These are phyloP conservation scores for Drosophila rellima DNA, from an alignment of 2,888 invertebrate genomes.

Conservation along the genomic window DNA sequence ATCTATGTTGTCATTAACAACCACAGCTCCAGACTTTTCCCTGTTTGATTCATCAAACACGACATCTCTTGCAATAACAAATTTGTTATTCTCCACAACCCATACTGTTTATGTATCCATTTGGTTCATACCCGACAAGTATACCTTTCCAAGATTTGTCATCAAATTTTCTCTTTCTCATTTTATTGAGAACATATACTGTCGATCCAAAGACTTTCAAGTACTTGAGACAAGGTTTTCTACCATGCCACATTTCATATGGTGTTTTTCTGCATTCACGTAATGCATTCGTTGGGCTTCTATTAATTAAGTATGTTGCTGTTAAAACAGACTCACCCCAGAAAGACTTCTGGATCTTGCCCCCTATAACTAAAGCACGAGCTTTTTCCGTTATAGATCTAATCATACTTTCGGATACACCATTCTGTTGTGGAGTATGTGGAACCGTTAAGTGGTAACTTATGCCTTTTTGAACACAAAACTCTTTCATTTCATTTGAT, in stretches of 20 bases:
- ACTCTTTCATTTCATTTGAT: too few species aligned
- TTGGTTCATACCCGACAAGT: slow-evolving; percentile 1
- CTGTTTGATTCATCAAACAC: neutral
- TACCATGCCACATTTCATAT: neutral
- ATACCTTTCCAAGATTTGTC: neutral
- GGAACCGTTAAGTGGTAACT: neutral
- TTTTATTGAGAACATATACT: neutral
- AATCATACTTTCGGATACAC: neutral
- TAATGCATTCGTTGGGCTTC: neutral
- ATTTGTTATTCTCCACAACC: neutral
- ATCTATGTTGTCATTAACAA: neutral
- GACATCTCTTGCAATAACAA: neutral
- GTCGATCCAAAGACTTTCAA: neutral
- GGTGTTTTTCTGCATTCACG: neutral
- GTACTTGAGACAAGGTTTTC: neutral
- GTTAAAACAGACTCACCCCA: slow-evolving; percentile 24
- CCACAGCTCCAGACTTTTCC: neutral
- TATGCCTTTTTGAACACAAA: neutral
- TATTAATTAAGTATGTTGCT: neutral
- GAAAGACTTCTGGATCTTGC: neutral
- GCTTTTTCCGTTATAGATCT: neutral
- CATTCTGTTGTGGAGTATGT: neutral
- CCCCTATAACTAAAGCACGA: neutral
- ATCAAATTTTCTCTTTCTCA: neutral
- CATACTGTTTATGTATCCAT: neutral